Percentiles rank a stretch among this genome's conserved stretches.
These are phyloP conservation scores for Thyatira batis DNA, from an alignment of 2,888 invertebrate genomes.

Conservation along the genomic window DNA sequence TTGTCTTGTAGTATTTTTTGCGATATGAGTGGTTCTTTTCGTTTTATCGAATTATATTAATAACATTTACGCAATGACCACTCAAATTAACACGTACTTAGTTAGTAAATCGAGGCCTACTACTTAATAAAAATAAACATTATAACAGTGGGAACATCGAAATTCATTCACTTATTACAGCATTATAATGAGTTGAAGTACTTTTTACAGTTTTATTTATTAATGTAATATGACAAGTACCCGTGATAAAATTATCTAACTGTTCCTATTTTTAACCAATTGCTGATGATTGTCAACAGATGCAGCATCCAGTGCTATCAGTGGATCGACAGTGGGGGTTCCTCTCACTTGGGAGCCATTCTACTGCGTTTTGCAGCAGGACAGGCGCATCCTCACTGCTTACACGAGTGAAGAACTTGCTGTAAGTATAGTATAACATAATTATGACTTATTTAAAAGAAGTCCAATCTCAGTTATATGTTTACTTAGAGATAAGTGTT, in stretches of 20 bases:
- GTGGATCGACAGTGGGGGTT: constrained; percentile 78
- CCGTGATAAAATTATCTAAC: too few species aligned
- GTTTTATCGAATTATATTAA: constrained; percentile 7
- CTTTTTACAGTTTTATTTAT: too few species aligned
- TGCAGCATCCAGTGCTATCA: constrained; percentile 72
- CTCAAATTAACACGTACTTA: not conserved
- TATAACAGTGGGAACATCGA: too few species aligned
- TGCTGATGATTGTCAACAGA: constrained; percentile 60
- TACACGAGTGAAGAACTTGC: constrained; percentile 91
- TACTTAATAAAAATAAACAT: not conserved
- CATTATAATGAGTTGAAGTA: too few species aligned
- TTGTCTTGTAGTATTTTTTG: constrained; percentile 14
- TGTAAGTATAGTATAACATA: constrained; percentile 82
- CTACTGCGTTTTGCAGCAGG: constrained; percentile 90
- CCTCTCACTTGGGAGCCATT: constrained; percentile 89
- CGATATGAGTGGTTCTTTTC: constrained; percentile 16
- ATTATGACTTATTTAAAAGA: too few species aligned
- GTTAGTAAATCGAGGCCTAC: too few species aligned
- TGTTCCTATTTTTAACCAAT: too few species aligned
- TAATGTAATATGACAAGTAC: too few species aligned
- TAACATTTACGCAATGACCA: not conserved
- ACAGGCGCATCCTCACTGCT: constrained; percentile 88
- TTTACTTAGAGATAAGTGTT: too few species aligned
- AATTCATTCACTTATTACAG: too few species aligned
- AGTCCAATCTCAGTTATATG: too few species aligned